Conservation (phyloP, 2,888 invertebrate species). For the Phengaris arion region DNA sequence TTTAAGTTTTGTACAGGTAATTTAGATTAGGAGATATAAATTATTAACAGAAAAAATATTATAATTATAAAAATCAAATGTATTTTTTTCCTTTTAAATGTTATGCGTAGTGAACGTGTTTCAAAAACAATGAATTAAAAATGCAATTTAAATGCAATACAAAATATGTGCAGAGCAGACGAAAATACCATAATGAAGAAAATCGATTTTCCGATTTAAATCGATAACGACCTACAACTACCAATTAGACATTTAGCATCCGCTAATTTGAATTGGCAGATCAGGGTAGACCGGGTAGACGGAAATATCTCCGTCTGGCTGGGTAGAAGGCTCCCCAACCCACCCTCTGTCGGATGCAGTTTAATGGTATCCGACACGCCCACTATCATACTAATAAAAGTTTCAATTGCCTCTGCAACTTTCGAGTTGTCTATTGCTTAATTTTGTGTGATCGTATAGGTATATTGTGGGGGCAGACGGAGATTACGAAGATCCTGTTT, state of each 20-base stretch:
- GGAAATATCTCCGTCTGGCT: slow-evolving; percentile 68
- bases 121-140: not conserved
- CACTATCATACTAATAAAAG: slow-evolving; percentile 44
- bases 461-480: not conserved
- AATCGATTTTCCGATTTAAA: slow-evolving; percentile 5
- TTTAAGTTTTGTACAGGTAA: too few species aligned
- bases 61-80: not conserved
- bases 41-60: too few species aligned
- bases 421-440: too few species aligned
- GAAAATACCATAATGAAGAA: not conserved
- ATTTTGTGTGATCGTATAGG: not conserved
- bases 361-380: slow-evolving; percentile 65
- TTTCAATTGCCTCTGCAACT: slow-evolving; percentile 38
- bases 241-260: slow-evolving; percentile 53
- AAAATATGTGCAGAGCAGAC: not conserved
- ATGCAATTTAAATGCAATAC: not conserved
- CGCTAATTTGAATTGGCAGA: slow-evolving; percentile 76
- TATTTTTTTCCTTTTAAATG: not conserved
- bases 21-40: too few species aligned
- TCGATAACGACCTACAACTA: slow-evolving; percentile 52
- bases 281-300: slow-evolving; percentile 76
- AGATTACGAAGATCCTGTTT: too few species aligned
- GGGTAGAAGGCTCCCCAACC: slow-evolving; percentile 45
- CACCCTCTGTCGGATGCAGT: slow-evolving; percentile 41
- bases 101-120: not conserved